Evolutionary conservation across 2,888 invertebrate species (phyloP), one percentile per base, ranked within the genome.

Genomic region (Hemaris fuciformis): DNA sequence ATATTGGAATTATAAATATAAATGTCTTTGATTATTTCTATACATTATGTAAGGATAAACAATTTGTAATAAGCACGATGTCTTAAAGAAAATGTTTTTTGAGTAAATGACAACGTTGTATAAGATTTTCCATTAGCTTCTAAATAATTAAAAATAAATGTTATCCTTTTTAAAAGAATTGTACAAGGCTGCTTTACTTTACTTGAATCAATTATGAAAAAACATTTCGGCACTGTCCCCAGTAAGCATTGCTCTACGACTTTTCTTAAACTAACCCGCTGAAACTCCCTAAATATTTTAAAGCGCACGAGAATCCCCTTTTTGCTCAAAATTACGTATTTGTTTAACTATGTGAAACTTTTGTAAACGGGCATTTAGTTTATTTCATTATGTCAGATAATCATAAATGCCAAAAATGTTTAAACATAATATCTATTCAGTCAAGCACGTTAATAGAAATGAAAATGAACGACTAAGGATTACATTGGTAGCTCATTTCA

Each of bases 141-240:
- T n/a, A n/a, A n/a, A n/a, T n/a, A 34, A 34, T 34, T 6, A 20
- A 20, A 18, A 20, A 18, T 18, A 43, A 43, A 43, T 43, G 1
- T 20, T 0, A 43, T 43, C 43, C 8, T 43, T 43, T 20, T 20
- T 3, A 1, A 43, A 20, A 43, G 8, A 2, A 18, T 7, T 13
- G n/a, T 15, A 7, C 31, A 22, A 22, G 46, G 15, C 34, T 34
- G 7, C 46, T 71, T 71, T 62, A 63, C 66, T 56, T 63, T 67
- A 63, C 61, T 60, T 61, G 65, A 69, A 75, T 77, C 71, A 70
- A 74, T 74, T 77, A 76, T 77, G 74, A 66, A 77, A 65, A 61
- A 59, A 59, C 59, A 62, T 38, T 45, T 38, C 38, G 38, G 15
- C 22, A 59, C 46, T 46, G 34, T 38, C 59, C 15, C 15, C 46